Evolutionary conservation across 2,888 invertebrate species (phyloP).

Genomic region (Sphaeridia pumilis): DNA sequence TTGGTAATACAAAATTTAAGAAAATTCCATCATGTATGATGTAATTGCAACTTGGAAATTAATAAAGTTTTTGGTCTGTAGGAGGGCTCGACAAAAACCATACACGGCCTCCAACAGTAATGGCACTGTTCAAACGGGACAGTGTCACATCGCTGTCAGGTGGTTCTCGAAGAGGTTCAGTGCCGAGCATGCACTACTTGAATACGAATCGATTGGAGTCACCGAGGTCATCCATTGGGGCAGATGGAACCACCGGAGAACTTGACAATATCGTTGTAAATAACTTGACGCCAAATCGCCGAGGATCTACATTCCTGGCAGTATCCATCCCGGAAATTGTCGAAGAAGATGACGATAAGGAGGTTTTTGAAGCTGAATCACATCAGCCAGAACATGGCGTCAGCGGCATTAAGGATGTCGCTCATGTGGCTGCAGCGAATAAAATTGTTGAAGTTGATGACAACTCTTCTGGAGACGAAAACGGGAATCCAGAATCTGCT

Average conservation of each 20-base stretch:
- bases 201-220: slow-evolving; percentile 27
- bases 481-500: slow-evolving; percentile 14
- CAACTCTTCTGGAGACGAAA: too few species aligned
- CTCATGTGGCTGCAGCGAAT: slow-evolving; percentile 5
- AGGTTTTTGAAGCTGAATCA: slow-evolving; percentile 17
- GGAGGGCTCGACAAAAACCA: slow-evolving; percentile 72
- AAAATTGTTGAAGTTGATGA: slow-evolving; percentile 7
- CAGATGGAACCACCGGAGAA: slow-evolving; percentile 15
- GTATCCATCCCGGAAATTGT: slow-evolving; percentile 24
- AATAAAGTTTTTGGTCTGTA: too few species aligned
- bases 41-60: too few species aligned
- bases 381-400: neutral
- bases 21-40: too few species aligned
- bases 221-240: slow-evolving; percentile 34
- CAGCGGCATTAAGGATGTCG: neutral
- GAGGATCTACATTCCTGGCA: slow-evolving; percentile 29
- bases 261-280: neutral
- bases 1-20: slow-evolving; percentile 64
- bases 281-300: slow-evolving; percentile 15
- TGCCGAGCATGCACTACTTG: slow-evolving; percentile 26
- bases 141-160: slow-evolving; percentile 63
- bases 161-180: slow-evolving; percentile 38
- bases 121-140: slow-evolving; percentile 76
- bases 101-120: slow-evolving; percentile 64
- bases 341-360: slow-evolving; percentile 35